Evolutionary conservation across 2,113 vertebrate genomes (phyloP), one percentile per base, ranked within the genome.

Genomic region (Cygnus buccinator): DNA sequence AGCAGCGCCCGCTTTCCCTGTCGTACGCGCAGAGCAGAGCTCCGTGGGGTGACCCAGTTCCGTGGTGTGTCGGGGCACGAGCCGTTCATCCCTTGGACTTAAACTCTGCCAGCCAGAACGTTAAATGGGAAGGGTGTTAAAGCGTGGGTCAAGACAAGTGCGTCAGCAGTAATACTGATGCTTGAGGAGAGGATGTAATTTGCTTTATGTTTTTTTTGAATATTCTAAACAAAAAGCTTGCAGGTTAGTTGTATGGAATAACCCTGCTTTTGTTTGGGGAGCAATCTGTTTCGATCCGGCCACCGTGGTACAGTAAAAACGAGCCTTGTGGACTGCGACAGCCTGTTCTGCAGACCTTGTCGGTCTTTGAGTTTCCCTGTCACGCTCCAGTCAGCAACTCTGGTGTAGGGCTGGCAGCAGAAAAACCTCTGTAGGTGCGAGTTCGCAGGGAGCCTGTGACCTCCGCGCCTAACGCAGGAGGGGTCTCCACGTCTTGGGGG

Each of bases 21-120:
- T 83, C 88, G 87, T 84, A 87, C 93, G 81, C 57, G 6, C 70
- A 5, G 28, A 10, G 85, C 84, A 84, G 84, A 28, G 78, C 93
- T 90, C 58, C 74, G 48, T 2, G n/a, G 5, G 48, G 80, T 94
- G 94, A 91, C 94, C 96, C 92, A 93, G 57, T 92, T 88, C 62
- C 43, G 50, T 33, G 66, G 43, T 83, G 20, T 89, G 80, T 85
- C 37, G 76, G 11, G 52, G 25, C 71, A 61, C 29, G 68, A 96
- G 86, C 92, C 85, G 59, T 95, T 94, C 76, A 84, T 85, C 92
- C 70, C 86, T 72, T 96, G 74, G 94, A 90, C 82, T 95, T 96
- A 79, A 95, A 91, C 82, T 95, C 94, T 11, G 14, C 94, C 61
- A 75, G 89, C 94, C 73, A 94, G 82, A 29, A 65, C 77, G 75